Conservation (phyloP, 2,888 invertebrate species). For the Thymelicus lineola region DNA sequence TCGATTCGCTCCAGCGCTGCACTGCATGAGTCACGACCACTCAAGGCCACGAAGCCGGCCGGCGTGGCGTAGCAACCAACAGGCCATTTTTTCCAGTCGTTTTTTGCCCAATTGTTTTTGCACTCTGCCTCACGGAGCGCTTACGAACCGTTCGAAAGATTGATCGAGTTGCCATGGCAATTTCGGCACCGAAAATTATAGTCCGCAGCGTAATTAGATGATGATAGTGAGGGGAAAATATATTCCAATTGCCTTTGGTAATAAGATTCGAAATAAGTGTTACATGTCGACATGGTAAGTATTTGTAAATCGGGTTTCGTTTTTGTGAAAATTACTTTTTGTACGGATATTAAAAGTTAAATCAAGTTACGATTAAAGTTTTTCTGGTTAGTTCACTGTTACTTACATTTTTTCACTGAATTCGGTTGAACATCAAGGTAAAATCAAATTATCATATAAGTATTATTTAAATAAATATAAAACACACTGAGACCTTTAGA, state of each 20-base stretch:
- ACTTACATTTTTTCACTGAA: constrained; percentile 18
- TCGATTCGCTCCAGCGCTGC: constrained; percentile 55
- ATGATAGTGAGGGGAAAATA: constrained; percentile 19
- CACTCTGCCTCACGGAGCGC: constrained; percentile 51
- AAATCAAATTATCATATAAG: not conserved
- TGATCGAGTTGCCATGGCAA: constrained; percentile 45
- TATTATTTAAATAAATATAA: not conserved
- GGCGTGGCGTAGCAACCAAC: constrained; percentile 68
- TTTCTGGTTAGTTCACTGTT: constrained; percentile 22
- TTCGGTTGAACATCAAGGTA: not conserved
- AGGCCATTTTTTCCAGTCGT: constrained; percentile 59
- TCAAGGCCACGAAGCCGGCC: constrained; percentile 79
- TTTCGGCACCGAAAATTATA: constrained; percentile 33
- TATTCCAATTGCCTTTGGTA: not conserved
- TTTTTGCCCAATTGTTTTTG: constrained; percentile 64
- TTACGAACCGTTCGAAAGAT: constrained; percentile 54
- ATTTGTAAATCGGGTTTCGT: constrained; percentile 2
- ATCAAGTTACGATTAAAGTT: constrained; percentile 7
- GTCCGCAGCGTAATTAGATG: constrained; percentile 17
- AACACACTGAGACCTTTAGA: not conserved
- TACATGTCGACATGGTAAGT: constrained; percentile 1
- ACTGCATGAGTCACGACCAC: constrained; percentile 61
- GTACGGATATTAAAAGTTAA: not conserved
- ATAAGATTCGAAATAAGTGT: not conserved
- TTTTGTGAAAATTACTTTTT: constrained; percentile 11